Evolutionary conservation across 2,797 vertebrate genomes (phyloP).

Genomic region (Crocidura indochinensis): DNA sequence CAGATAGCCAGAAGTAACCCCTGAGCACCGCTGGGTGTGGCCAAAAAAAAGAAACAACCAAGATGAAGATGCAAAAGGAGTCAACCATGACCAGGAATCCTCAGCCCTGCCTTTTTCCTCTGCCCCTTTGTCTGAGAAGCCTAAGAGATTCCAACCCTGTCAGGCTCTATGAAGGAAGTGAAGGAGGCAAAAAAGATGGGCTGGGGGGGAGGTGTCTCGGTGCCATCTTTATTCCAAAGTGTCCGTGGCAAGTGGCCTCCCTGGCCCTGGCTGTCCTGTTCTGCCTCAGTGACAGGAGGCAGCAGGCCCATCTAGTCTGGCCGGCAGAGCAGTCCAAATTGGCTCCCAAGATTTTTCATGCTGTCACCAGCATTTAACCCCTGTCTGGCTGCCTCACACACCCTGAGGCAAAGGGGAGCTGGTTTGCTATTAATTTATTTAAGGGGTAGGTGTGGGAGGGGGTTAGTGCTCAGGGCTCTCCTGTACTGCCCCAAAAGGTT

Average conservation of each 20-base stretch:
- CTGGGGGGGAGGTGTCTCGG: background rate
- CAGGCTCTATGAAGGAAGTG: constrained; percentile 73
- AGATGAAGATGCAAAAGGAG: constrained; percentile 34
- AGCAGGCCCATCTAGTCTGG: constrained; percentile 91
- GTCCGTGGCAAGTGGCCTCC: no score
- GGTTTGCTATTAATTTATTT: no score
- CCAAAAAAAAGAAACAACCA: background rate
- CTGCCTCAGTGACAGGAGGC: constrained; percentile 93
- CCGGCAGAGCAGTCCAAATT: constrained; percentile 92
- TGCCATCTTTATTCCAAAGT: no score
- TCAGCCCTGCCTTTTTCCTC: constrained; percentile 6
- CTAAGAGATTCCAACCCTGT: constrained; percentile 45
- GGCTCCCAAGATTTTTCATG: constrained; percentile 93
- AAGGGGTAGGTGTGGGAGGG: no score
- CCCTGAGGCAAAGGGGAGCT: constrained; percentile 79
- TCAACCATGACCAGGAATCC: constrained; percentile 29
- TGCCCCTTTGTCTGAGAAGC: constrained; percentile 12
- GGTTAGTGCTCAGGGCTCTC: no score
- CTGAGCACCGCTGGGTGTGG: no score
- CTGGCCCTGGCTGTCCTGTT: constrained; percentile 74
- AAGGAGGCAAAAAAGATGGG: constrained; percentile 65
- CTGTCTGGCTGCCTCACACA: constrained; percentile 91
- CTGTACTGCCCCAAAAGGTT: background rate
- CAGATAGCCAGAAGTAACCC: no score
- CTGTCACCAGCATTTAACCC: constrained; percentile 93